phyloP scores from a whole-genome alignment of 2,797 vertebrate genomes.

The Heteromormyrus szaboi region DNA sequence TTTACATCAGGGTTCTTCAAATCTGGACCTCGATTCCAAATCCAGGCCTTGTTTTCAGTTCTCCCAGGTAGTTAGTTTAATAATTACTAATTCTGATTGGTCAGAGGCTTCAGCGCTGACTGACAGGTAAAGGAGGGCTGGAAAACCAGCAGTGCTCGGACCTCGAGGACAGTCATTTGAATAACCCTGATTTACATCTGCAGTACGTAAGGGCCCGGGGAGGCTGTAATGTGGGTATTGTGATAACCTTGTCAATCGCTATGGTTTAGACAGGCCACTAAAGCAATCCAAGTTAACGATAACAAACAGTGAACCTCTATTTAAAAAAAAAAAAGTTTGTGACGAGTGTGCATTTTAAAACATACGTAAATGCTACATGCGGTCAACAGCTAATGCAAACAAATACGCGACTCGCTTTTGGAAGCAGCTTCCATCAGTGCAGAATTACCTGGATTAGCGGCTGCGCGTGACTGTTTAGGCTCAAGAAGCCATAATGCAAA shows the following conservation, averaged over 20 bases:
- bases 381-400: background rate
- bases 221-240: background rate
- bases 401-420: background rate
- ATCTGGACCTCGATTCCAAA: no score
- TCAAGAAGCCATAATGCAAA: background rate
- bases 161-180: no score
- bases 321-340: background rate
- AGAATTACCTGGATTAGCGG: background rate
- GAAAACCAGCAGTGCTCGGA: no score
- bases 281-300: background rate
- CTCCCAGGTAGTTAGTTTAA: no score
- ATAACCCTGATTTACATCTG: background rate
- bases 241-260: background rate
- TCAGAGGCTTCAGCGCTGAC: no score
- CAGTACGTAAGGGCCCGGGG: background rate
- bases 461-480: background rate
- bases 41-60: no score
- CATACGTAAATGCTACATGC: background rate
- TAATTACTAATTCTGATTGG: no score
- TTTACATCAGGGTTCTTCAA: background rate
- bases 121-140: no score
- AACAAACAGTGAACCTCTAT: background rate
- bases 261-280: background rate
- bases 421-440: background rate
- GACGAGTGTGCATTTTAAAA: background rate